Percentiles rank a stretch among this genome's conserved stretches.
Conservation (phyloP, 2,888 invertebrate species). For the Cataglyphis cursor region DNA sequence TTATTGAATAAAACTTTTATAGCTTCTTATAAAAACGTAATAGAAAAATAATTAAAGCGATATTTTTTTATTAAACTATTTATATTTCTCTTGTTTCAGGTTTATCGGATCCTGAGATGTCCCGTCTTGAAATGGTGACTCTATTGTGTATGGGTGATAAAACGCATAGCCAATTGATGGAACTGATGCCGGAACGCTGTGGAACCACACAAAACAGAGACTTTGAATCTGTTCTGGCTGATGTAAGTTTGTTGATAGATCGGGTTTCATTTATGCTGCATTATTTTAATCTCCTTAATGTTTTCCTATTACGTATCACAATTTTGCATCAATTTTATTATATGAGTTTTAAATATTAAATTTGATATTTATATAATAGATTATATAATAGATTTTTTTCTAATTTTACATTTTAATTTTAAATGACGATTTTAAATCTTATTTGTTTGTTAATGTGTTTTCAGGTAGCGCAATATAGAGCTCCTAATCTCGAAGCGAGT, state of each 20-base stretch:
- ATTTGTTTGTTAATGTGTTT: constrained; percentile 27
- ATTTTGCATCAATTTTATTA: not conserved
- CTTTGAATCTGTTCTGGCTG: constrained; percentile 94
- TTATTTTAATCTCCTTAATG: not conserved
- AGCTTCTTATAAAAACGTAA: not conserved
- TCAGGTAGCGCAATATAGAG: constrained; percentile 94
- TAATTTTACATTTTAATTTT: constrained; percentile 7
- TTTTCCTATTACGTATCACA: not conserved
- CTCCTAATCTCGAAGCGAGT: constrained; percentile 94
- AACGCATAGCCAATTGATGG: constrained; percentile 98
- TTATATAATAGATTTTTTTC: not conserved
- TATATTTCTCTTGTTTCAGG: constrained; percentile 85
- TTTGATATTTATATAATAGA: too few species aligned
- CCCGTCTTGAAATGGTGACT: constrained; percentile 96
- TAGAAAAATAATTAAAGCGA: not conserved
- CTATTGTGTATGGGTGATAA: constrained; percentile 97
- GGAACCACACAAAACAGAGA: constrained; percentile 96
- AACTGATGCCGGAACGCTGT: constrained; percentile 98
- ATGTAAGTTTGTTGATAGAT: constrained; percentile 87
- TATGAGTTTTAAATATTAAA: not conserved
- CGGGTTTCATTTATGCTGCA: not conserved
- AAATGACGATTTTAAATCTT: not conserved
- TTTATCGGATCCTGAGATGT: constrained; percentile 89
- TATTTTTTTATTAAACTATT: not conserved
- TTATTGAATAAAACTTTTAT: too few species aligned